These are phyloP conservation scores for Poeciliopsis presidionis DNA, from an alignment of 2,797 vertebrate genomes.

Conservation along the genomic window DNA sequence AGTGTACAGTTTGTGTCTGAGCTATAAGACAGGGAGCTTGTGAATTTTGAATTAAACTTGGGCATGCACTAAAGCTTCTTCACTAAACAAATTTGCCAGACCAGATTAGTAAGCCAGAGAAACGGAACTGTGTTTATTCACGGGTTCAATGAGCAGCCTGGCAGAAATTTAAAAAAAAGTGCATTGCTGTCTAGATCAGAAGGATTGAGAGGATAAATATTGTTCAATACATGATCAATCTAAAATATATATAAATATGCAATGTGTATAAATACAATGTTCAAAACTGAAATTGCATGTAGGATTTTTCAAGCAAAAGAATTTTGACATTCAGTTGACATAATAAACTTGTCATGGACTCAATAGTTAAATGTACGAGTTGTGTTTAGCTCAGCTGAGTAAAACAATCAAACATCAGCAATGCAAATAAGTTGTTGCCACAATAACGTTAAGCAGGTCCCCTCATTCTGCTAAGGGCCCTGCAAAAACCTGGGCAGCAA, in stretches of 20 bases:
- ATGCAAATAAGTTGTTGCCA: not conserved
- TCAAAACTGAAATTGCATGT: not conserved
- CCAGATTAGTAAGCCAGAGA: not conserved
- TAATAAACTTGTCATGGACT: not conserved
- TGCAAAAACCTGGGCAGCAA: not conserved
- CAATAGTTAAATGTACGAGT: not conserved
- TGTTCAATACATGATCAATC: not conserved
- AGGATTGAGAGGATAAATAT: not conserved
- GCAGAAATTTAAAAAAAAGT: not conserved
- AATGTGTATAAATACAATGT: not conserved
- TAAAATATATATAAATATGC: too few relatives aligned
- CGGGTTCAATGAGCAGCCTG: not conserved
- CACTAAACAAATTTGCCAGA: not conserved
- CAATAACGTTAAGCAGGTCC: not conserved
- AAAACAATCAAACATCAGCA: not conserved
- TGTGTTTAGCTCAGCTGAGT: not conserved
- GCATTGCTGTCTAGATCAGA: not conserved
- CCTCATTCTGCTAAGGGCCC: not conserved
- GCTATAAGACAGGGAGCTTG: not conserved
- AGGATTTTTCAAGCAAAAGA: not conserved
- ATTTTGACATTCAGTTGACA: not conserved
- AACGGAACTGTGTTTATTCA: not conserved
- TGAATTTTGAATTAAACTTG: not conserved
- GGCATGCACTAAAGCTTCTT: not conserved
- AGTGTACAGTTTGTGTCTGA: not conserved